These are phyloP conservation scores for Octomys mimax DNA, from an alignment of 2,797 vertebrate genomes.

Conservation along the genomic window DNA sequence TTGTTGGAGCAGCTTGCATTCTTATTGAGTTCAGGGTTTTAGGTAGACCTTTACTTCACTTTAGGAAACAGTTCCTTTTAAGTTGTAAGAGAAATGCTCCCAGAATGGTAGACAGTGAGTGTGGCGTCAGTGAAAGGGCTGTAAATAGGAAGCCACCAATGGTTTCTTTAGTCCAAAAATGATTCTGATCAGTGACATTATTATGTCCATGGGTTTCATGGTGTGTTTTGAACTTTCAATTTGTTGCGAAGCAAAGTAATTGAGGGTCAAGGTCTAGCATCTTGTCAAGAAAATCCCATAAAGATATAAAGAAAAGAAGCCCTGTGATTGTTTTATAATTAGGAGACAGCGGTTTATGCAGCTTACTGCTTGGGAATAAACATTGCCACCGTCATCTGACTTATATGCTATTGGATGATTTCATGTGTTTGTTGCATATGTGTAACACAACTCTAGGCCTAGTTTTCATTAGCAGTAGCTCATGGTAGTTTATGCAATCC, in stretches of 20 bases:
- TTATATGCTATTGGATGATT: not conserved
- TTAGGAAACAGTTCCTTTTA: not conserved
- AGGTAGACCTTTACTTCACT: not conserved
- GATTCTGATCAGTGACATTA: not conserved
- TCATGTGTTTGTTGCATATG: not conserved
- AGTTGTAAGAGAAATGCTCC: not conserved
- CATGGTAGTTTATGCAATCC: not conserved
- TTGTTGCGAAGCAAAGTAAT: not conserved
- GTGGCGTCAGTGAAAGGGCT: not conserved
- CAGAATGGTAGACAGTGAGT: accelerated
- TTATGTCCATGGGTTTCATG: not conserved
- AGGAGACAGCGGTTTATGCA: not conserved
- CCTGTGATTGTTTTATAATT: not conserved
- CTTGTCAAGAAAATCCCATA: not conserved
- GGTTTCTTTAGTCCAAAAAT: conserved; percentile 4
- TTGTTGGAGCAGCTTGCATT: not conserved
- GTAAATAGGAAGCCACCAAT: not conserved
- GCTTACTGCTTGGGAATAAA: conserved; percentile 34
- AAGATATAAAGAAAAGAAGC: not conserved
- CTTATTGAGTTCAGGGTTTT: not conserved
- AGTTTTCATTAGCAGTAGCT: not conserved
- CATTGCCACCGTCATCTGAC: not conserved
- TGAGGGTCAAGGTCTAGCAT: not conserved
- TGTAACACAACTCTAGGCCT: not conserved
- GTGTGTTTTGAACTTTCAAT: conserved; percentile 52